Evolutionary conservation across 2,888 invertebrate species (phyloP).

Genomic region (Ophion ventricosus): DNA sequence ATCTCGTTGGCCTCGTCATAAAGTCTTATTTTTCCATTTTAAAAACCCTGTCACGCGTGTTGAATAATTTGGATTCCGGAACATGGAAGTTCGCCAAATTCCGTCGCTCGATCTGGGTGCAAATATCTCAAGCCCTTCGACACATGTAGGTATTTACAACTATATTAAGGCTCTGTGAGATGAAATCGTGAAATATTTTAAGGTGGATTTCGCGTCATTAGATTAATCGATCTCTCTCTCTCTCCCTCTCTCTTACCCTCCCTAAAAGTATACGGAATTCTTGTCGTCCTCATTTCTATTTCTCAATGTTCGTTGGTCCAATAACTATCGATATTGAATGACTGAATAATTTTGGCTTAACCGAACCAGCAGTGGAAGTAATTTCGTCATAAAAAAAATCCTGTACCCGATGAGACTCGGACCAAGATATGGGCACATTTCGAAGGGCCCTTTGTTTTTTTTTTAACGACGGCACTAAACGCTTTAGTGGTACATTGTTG

Average conservation of each 20-base stretch:
- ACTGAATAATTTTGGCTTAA: neutral
- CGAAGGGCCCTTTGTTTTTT: slow-evolving; percentile 36
- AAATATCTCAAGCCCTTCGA: slow-evolving; percentile 55
- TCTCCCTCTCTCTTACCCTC: neutral
- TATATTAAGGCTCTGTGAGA: slow-evolving; percentile 50
- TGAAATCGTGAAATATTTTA: slow-evolving; percentile 78
- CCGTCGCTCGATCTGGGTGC: slow-evolving; percentile 38
- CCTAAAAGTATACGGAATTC: slow-evolving; percentile 9
- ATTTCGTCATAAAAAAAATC: slow-evolving; percentile 26
- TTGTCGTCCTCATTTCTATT: neutral
- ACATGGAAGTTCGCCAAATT: slow-evolving; percentile 59
- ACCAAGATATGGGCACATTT: slow-evolving; percentile 7
- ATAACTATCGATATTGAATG: too few relatives aligned
- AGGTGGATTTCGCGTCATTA: slow-evolving; percentile 71
- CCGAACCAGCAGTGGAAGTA: slow-evolving; percentile 12
- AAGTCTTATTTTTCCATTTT: too few relatives aligned
- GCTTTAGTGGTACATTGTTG: slow-evolving; percentile 41
- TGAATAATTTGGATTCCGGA: slow-evolving; percentile 62
- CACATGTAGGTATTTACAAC: slow-evolving; percentile 30
- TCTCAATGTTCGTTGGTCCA: neutral
- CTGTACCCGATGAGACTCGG: neutral
- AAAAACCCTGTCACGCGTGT: neutral
- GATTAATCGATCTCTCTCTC: slow-evolving; percentile 76
- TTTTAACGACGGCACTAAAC: slow-evolving; percentile 40
- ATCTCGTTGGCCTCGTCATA: too few relatives aligned